These are phyloP conservation scores for Cololabis saira DNA, from an alignment of 2,113 vertebrate genomes.

Conservation along the genomic window DNA sequence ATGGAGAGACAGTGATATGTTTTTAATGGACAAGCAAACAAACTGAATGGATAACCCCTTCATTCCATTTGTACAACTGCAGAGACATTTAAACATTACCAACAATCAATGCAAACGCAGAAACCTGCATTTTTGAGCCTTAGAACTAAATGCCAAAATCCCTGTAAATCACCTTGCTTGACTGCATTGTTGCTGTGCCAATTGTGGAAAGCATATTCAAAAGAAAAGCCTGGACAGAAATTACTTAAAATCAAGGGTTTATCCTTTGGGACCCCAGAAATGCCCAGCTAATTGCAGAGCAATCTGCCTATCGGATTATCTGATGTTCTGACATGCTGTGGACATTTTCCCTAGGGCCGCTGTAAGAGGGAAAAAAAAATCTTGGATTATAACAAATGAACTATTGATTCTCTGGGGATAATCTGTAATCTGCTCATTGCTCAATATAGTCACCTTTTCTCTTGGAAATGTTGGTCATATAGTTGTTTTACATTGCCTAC, in stretches of 20 bases:
- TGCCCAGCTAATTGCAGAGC: background rate
- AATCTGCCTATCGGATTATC: slow-evolving; percentile 5
- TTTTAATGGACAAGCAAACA: background rate
- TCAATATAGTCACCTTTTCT: background rate
- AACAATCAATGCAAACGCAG: background rate
- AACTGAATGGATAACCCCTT: background rate
- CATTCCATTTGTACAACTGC: background rate
- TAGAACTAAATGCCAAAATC: background rate
- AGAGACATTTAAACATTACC: background rate
- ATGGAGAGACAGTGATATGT: background rate
- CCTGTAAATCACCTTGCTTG: background rate
- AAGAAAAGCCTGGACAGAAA: background rate
- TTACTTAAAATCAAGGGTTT: slow-evolving; percentile 4
- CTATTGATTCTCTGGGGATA: slow-evolving; percentile 1
- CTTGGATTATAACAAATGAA: slow-evolving; percentile 20
- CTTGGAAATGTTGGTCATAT: background rate
- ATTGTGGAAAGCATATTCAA: background rate
- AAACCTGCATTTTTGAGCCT: fast-evolving
- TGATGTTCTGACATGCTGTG: slow-evolving; percentile 10
- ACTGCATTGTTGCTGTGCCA: background rate
- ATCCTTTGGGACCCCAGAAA: background rate
- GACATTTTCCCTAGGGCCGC: background rate
- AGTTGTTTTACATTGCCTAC: background rate
- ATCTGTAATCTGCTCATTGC: background rate
- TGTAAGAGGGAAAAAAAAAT: background rate